Evolutionary conservation across 1,140 invertebrate species (phyloP).

Genomic region (Tribolium castaneum): DNA sequence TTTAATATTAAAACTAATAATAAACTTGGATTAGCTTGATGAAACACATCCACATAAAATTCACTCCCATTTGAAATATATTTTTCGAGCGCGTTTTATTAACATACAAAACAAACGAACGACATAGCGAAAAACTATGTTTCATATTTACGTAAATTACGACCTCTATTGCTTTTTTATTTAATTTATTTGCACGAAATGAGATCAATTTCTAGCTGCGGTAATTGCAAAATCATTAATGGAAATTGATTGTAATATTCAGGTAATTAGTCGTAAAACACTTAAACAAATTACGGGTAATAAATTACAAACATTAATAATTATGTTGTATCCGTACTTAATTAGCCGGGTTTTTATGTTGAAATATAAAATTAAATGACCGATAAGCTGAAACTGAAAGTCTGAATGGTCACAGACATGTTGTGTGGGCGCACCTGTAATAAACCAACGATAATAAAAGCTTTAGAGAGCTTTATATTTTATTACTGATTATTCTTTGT

Average conservation of each 20-base stretch:
- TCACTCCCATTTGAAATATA: slow-evolving; percentile 4
- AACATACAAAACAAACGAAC: not conserved
- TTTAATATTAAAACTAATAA: slow-evolving; percentile 36
- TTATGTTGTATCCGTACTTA: too few species aligned
- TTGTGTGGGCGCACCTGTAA: too few species aligned
- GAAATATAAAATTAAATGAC: too few species aligned
- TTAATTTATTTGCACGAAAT: not conserved
- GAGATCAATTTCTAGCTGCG: not conserved
- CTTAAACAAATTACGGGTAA: not conserved
- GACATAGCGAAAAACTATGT: not conserved
- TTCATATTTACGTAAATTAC: not conserved
- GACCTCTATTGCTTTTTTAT: not conserved
- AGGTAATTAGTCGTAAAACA: slow-evolving; percentile 24
- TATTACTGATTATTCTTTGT: too few species aligned
- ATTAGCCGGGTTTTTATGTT: too few species aligned
- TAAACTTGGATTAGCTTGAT: slow-evolving; percentile 29
- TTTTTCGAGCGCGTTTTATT: not conserved
- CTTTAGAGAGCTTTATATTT: too few species aligned
- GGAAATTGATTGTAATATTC: not conserved
- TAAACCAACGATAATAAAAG: too few species aligned
- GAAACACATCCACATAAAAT: not conserved
- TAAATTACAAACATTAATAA: not conserved
- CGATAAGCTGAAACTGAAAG: too few species aligned
- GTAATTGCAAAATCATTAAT: not conserved
- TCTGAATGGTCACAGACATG: too few species aligned